A percentile compares a stretch with the other conserved stretches of the same genome.
Evolutionary conservation across 2,113 vertebrate genomes (phyloP).

Genomic region (Ancistrus triradiatus): DNA sequence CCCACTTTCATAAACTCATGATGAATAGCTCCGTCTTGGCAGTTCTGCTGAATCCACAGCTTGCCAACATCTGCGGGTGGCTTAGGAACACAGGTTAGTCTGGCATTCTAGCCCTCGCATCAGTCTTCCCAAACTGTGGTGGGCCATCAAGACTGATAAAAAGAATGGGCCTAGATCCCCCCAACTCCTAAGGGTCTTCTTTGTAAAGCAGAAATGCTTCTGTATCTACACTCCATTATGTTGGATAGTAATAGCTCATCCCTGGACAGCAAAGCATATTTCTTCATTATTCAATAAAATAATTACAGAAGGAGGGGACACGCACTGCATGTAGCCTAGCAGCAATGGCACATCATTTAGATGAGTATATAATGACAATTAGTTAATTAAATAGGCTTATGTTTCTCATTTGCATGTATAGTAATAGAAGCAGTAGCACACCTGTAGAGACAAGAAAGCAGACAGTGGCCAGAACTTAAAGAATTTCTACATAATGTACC

Average conservation of each 20-base stretch:
- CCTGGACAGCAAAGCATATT: slow-evolving; percentile 29
- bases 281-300: slow-evolving; percentile 43
- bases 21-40: slow-evolving; percentile 40
- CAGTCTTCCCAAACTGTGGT: slow-evolving; percentile 39
- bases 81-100: slow-evolving; percentile 33
- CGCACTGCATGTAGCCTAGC: not conserved
- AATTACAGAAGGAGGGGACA: slow-evolving; percentile 34
- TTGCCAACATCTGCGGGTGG: slow-evolving; percentile 39
- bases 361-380: not conserved
- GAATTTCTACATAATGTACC: no score
- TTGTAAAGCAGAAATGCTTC: slow-evolving; percentile 55
- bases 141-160: slow-evolving; percentile 59
- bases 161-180: slow-evolving; percentile 35
- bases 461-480: no score
- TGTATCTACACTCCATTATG: slow-evolving; percentile 44
- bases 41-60: slow-evolving; percentile 49
- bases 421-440: not conserved
- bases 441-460: not conserved
- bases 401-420: not conserved
- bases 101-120: slow-evolving; percentile 12
- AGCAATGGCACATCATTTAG: slow-evolving; percentile 12
- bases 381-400: not conserved
- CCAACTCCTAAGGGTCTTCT: slow-evolving; percentile 62
- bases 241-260: slow-evolving; percentile 32
- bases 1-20: slow-evolving; percentile 45